These are phyloP conservation scores for Boleophthalmus pectinirostris DNA, from an alignment of 2,113 vertebrate species.

Conservation along the genomic window DNA sequence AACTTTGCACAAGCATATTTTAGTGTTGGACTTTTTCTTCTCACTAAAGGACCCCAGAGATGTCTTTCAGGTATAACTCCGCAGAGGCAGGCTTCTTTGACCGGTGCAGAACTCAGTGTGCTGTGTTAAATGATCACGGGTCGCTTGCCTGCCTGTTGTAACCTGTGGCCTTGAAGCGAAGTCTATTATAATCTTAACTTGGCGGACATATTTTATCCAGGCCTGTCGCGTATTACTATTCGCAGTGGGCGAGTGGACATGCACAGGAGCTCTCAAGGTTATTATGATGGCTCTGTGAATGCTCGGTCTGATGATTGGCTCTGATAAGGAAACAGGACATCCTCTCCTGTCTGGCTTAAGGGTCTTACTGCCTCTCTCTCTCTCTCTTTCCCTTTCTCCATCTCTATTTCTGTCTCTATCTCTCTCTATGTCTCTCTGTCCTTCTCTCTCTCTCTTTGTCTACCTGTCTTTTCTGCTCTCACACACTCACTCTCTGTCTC, in stretches of 20 bases:
- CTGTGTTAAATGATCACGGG: constrained; percentile 55
- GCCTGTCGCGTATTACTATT: constrained; percentile 62
- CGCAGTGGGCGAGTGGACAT: constrained; percentile 41
- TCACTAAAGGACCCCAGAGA: constrained; percentile 15
- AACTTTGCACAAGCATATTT: neutral
- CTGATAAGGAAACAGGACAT: constrained; percentile 62
- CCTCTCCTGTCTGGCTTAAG: constrained; percentile 56
- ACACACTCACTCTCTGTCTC: no score
- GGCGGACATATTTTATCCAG: constrained; percentile 61
- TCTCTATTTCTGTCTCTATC: no score
- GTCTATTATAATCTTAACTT: constrained; percentile 65
- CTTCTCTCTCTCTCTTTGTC: no score
- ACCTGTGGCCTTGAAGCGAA: constrained; percentile 58
- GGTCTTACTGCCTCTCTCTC: constrained; percentile 37
- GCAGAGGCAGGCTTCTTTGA: constrained; percentile 37
- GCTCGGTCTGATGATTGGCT: constrained; percentile 59
- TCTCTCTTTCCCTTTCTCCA: no score
- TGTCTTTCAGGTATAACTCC: constrained; percentile 49
- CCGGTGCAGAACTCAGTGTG: constrained; percentile 25
- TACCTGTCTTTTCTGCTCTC: no score
- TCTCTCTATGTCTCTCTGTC: no score
- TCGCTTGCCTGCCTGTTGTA: constrained; percentile 65
- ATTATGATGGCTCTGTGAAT: constrained; percentile 62
- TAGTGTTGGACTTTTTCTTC: neutral
- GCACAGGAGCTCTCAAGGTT: constrained; percentile 51